Base-by-base conservation (phyloP, 2,113 vertebrate genomes). In the Procapra przewalskii region DNA sequence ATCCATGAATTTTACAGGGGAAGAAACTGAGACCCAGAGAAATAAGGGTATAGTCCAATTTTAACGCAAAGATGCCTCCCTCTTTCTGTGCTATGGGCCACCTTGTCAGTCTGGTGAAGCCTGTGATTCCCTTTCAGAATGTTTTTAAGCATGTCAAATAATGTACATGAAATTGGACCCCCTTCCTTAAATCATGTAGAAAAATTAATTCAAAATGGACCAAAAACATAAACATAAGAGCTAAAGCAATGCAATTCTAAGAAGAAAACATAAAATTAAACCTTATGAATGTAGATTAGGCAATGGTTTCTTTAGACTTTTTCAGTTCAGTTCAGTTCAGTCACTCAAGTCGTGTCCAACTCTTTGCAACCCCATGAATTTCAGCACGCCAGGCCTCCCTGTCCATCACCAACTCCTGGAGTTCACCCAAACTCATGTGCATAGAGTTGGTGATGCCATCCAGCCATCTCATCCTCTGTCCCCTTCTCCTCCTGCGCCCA, bases 161-260 rank as follows among this genome's bases (percentile, higher is more conserved):
- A 97, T 84, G 4, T 67, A 92, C 7, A 21, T 43, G 50, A 93
- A 60, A 59, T 27, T 80, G 33, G 45, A 91, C 29, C 12, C 21
- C 29, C 17, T 93, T 87, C 25, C 16, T 90, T 94, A 92, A 15
- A 52, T 43, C 29, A 19, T 64, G 29, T 64, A 84, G 21, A 85
- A 81, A 95, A 89, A 59, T 90, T 71, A 96, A 75, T 10, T 85
- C 29, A 92, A 97, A 96, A 84, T 93, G 6, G 55, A 80, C 16
- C 10, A 55, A 57, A 93, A 36, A 45, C 3, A 40, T 71, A 92
- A 85, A 94, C 33, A 1, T 67, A 67, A 88, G 19, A 95, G 14
- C 15, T 36, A 92, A 94, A 79, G 59, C 23, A n/a, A 83, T 94
- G 55, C 36, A 89, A 94, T 91, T 94, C 10, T 94, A 88, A 71